Evolutionary conservation across 2,797 vertebrate genomes (phyloP), one percentile per base, ranked within the genome.

Genomic region (Lophius americanus): DNA sequence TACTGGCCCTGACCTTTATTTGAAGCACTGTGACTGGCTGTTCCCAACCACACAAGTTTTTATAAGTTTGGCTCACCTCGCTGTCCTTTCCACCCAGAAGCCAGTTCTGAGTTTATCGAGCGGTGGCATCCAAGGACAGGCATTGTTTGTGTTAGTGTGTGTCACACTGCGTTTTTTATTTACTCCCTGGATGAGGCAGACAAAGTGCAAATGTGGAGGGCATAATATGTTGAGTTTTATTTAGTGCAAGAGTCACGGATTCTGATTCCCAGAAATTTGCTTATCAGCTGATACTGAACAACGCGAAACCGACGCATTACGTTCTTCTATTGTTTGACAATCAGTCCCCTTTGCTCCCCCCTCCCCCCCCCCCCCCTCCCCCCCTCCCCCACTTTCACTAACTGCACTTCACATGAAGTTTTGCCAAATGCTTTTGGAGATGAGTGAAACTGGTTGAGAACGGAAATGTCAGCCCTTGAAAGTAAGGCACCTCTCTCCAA

Each of bases 1-100:
- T 89, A 90, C 84, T 81, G 76, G 70, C 84, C 79, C 73, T 88
- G 89, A 90, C 88, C 89, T 92, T 91, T 91, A 85, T 82, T 81
- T 84, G 82, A 88, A 85, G 83, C 58, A 59, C 51, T 62, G 69
- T 60, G 80, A 75, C 80, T 81, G 70, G 60, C 75, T 85, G 60
- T 85, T 87, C 70, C 79, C 78, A 76, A 78, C 52, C 65, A 88
- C 79, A 86, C 80, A 68, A 75, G 73, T 87, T 23, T 89, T 88
- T 85, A 85, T 84, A 91, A 82, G 64, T 89, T 85, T 90, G 84
- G 65, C 86, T 85, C 61, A 64, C 56, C 83, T 41, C 50, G 2
- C 67, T 79, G 78, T 85, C 81, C 73, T 79, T 73, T 72, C 68
- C 81, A 68, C 50, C 75, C 79, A 73, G 73, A 74, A 81, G 70